Conservation (phyloP, 2,888 invertebrate species). For the Ophioninae sp. region DNA sequence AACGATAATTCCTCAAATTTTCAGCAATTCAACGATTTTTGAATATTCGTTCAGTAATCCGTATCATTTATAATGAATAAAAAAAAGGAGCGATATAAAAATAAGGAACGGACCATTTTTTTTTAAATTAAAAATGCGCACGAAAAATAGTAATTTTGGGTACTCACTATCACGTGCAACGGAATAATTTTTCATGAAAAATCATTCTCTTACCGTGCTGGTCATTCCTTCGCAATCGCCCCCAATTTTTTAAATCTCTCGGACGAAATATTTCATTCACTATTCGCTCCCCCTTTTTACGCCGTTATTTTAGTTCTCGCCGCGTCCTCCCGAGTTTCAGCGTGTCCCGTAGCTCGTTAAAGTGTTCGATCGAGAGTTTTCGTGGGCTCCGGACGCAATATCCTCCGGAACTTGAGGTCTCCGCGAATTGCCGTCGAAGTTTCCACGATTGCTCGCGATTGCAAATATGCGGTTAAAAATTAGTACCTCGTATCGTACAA, state of each 20-base stretch:
- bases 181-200: conserved; percentile 34
- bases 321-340: neutral
- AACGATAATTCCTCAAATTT: too few species aligned
- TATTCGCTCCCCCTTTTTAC: neutral
- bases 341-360: neutral
- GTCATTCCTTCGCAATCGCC: conserved; percentile 11
- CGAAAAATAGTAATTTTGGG: conserved; percentile 29
- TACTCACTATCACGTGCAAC: conserved; percentile 50
- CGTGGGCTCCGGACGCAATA: neutral
- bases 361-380: neutral
- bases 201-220: conserved; percentile 36
- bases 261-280: conserved; percentile 21
- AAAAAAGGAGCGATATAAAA: neutral
- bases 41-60: neutral
- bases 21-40: too few species aligned
- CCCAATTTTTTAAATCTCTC: conserved; percentile 8
- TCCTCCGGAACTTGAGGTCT: neutral
- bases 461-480: neutral
- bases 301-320: neutral
- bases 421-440: neutral
- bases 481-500: neutral
- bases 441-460: conserved; percentile 17
- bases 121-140: conserved; percentile 1
- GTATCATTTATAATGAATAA: neutral
- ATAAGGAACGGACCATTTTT: neutral